These are phyloP conservation scores for Calliscelio sp. DNA, from an alignment of 2,888 invertebrate species.

Conservation along the genomic window DNA sequence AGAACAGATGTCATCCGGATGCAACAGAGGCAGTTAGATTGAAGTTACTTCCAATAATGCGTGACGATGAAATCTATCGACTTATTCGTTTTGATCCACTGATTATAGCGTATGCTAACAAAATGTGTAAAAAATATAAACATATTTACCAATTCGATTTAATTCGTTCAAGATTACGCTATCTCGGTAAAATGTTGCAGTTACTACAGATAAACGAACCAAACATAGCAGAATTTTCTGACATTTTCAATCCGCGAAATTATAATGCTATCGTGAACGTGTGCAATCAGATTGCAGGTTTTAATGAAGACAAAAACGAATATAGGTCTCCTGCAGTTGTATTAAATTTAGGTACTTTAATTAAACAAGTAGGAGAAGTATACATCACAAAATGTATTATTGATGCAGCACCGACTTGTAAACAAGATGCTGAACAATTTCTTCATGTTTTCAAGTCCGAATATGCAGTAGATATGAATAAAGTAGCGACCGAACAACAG, in stretches of 20 bases:
- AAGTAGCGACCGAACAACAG: slow-evolving; percentile 9
- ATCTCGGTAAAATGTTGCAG: slow-evolving; percentile 25
- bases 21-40: slow-evolving; percentile 9
- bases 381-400: slow-evolving; percentile 30
- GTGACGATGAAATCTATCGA: slow-evolving; percentile 34
- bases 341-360: slow-evolving; percentile 20
- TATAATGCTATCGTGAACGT: background rate
- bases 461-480: slow-evolving; percentile 22
- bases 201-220: background rate
- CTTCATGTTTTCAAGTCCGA: slow-evolving; percentile 4
- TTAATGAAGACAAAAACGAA: background rate
- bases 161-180: slow-evolving; percentile 16
- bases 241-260: background rate
- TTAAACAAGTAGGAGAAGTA: slow-evolving; percentile 12
- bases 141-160: slow-evolving; percentile 10
- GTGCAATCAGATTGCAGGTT: slow-evolving; percentile 33
- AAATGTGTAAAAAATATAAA: no score
- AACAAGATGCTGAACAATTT: slow-evolving; percentile 20
- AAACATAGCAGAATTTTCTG: background rate
- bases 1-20: slow-evolving; percentile 8
- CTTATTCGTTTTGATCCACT: slow-evolving; percentile 19
- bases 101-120: slow-evolving; percentile 36
- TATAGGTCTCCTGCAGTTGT: slow-evolving; percentile 12
- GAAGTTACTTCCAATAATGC: slow-evolving; percentile 44
- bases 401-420: background rate